phyloP scores from a whole-genome alignment of 2,888 invertebrate species.

The Drosophila neotestacea region DNA sequence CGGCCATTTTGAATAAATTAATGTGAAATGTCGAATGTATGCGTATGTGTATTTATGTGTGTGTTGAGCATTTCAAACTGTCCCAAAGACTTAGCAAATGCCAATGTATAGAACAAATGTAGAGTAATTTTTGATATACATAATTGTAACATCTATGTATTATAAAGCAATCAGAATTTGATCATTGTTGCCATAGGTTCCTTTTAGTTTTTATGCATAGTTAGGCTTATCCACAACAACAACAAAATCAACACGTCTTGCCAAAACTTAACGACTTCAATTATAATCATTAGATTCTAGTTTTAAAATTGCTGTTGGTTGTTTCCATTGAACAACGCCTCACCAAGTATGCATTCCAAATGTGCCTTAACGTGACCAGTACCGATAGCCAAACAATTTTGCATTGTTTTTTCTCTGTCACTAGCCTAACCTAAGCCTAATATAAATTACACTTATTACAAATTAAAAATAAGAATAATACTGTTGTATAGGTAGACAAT shows the following conservation, averaged over 20 bases:
- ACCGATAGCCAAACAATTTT: not conserved
- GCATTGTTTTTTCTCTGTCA: conserved; percentile 18
- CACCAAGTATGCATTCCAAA: conserved; percentile 78
- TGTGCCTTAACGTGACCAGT: conserved; percentile 78
- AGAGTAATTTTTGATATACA: conserved; percentile 8
- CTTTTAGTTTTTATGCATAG: conserved; percentile 56
- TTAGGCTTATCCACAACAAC: conserved; percentile 57
- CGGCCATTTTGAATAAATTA: conserved; percentile 69
- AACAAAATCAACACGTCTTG: conserved; percentile 84
- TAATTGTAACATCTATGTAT: not conserved
- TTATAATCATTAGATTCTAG: conserved; percentile 21
- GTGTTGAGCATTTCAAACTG: conserved; percentile 65
- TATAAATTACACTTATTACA: conserved; percentile 10
- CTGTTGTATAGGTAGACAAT: conserved; percentile 82
- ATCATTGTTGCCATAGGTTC: conserved; percentile 63
- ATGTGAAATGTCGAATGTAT: conserved; percentile 1
- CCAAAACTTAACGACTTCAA: conserved; percentile 72
- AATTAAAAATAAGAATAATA: conserved; percentile 23
- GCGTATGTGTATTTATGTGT: conserved; percentile 32
- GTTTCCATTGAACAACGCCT: not conserved
- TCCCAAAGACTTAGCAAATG: conserved; percentile 42
- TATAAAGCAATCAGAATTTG: conserved; percentile 8
- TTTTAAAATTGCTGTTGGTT: conserved; percentile 4
- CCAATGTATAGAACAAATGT: conserved; percentile 24
- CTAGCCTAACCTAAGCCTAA: conserved; percentile 11